A percentile compares a stretch with the other conserved stretches of the same genome.
Evolutionary conservation across 2,113 vertebrate species (phyloP).

Genomic region (Chloroceryle aenea): DNA sequence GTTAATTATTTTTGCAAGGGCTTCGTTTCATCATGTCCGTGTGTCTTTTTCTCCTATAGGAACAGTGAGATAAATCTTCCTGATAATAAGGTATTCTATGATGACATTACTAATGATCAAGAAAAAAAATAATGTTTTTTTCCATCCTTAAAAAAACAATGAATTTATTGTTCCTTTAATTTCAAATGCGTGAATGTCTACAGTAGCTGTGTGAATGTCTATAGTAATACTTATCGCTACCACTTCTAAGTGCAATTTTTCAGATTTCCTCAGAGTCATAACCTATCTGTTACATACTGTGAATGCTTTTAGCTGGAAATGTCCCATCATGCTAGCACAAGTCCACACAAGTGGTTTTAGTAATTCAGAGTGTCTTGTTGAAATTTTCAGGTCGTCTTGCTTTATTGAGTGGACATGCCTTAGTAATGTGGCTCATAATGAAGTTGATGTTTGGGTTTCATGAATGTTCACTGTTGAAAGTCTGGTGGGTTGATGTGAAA

Average conservation of each 20-base stretch:
- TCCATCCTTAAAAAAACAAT: background rate
- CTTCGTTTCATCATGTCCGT: slow-evolving; percentile 22
- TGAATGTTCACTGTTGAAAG: background rate
- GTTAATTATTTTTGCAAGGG: slow-evolving; percentile 35
- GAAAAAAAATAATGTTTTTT: background rate
- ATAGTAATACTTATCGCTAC: background rate
- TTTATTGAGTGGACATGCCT: background rate
- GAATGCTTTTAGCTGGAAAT: background rate
- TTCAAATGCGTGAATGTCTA: background rate
- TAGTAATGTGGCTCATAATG: background rate
- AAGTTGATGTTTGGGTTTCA: background rate
- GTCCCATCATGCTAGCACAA: background rate
- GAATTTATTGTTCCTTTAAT: background rate
- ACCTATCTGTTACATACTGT: background rate
- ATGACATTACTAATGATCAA: background rate
- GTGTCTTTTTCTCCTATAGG: background rate
- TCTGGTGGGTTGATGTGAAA: background rate
- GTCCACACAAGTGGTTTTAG: background rate
- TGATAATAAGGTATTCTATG: background rate
- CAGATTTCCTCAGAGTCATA: background rate
- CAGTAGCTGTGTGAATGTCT: background rate
- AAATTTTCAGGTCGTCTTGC: background rate
- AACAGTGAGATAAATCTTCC: background rate
- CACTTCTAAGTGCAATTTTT: background rate
- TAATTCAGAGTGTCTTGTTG: background rate